Evolutionary conservation across 2,888 invertebrate genomes (phyloP).

Genomic region (Drosophila hamatofila): DNA sequence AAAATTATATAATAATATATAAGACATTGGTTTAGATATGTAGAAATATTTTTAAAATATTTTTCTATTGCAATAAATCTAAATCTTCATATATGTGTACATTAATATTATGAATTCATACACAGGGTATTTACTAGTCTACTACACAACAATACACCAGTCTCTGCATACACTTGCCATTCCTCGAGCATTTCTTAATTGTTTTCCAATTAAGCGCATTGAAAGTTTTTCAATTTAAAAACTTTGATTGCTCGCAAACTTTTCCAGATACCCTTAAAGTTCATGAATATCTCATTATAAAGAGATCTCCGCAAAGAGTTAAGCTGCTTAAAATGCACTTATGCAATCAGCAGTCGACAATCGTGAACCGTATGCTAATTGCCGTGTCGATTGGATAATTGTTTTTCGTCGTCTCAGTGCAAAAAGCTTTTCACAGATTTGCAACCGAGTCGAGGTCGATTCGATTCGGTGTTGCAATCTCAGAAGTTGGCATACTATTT

Average conservation of each 20-base stretch:
- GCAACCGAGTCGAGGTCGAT: constrained; percentile 33
- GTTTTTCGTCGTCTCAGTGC: constrained; percentile 34
- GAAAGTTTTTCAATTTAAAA: constrained; percentile 43
- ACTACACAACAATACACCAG: not conserved
- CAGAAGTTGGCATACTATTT: constrained; percentile 52
- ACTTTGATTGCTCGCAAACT: constrained; percentile 4
- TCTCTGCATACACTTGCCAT: not conserved
- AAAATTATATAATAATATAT: no score
- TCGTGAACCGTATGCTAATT: constrained; percentile 59
- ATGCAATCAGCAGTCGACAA: constrained; percentile 27
- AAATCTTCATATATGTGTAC: no score
- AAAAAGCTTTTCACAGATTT: constrained; percentile 58
- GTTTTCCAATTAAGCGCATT: constrained; percentile 45
- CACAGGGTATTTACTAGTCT: constrained; percentile 9
- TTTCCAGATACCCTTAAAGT: not conserved
- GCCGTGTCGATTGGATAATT: constrained; percentile 51
- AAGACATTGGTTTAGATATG: no score
- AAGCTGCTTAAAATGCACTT: constrained; percentile 29
- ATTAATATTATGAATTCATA: no score
- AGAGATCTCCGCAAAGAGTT: constrained; percentile 2
- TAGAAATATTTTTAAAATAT: no score
- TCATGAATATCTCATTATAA: not conserved
- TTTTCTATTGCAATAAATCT: no score
- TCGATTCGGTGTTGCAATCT: constrained; percentile 19
- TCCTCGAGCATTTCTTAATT: constrained; percentile 30